Evolutionary conservation across 2,113 vertebrate genomes (phyloP), one percentile per base, ranked within the genome.

Genomic region (Podiceps cristatus): DNA sequence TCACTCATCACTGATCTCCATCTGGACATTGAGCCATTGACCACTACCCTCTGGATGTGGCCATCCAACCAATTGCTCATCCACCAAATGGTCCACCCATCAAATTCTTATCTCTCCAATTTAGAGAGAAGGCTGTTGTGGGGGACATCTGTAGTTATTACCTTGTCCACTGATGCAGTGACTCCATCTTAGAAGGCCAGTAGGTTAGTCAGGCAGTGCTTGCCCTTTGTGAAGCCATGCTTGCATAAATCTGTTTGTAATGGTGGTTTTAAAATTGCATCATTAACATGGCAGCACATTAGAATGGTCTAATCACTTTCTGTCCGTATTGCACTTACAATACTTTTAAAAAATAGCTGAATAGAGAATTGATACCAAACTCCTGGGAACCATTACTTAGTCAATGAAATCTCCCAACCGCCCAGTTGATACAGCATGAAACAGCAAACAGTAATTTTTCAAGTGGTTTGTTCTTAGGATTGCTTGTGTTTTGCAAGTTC

Each of bases 291-390:
- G 19, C 37, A 80, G 15, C 35, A 56, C 2, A 2, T 29, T 3
- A 1, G 23, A 59, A 55, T 31, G 13, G 8, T n/a, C 35, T 79
- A 45, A 16, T 63, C 3, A 7, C 13, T 62, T 49, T 67, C n/a
- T 53, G 10, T n/a, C 28, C 33, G 7, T 64, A 18, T 31, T 84
- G 23, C 13, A 55, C 8, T 52, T 67, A 33, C 0, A 1, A 5
- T 25, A 20, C 31, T 40, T n/a, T 11, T 27, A 3, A 6, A 55
- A 52, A 78, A 60, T 10, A 62, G 45, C 10, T n/a, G 19, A 58
- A 18, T 71, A 53, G n/a, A 71, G 75, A 76, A 68, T n/a, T 33
- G 10, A 37, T 59, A n/a, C 4, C 2, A 12, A 50, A 63, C 8
- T 76, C 45, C 23, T 72, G 14, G 40, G 13, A 89, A 67, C 13